These are phyloP conservation scores for Epinotia demarniana DNA, from an alignment of 2,888 invertebrate genomes.

Conservation along the genomic window DNA sequence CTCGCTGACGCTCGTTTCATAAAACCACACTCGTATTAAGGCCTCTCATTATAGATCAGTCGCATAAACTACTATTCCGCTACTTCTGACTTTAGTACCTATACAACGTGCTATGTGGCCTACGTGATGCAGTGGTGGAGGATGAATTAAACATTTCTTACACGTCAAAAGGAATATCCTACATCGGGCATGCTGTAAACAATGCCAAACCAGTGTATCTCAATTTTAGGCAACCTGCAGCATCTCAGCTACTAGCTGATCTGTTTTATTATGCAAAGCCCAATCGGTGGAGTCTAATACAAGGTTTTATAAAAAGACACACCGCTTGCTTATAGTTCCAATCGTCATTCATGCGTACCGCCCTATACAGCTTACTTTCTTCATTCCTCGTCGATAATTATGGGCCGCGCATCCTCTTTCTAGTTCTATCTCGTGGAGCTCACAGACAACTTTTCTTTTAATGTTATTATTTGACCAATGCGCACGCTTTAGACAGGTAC, in stretches of 20 bases:
- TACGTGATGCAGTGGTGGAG: background rate
- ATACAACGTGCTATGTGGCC: background rate
- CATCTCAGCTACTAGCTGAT: background rate
- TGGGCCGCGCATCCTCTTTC: background rate
- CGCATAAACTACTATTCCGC: too few species aligned
- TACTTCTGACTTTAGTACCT: background rate
- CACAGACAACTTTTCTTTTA: background rate
- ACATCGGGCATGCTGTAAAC: background rate
- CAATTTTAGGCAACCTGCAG: background rate
- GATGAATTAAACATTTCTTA: too few species aligned
- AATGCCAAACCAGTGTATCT: background rate
- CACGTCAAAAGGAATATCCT: background rate
- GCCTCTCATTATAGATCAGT: too few species aligned
- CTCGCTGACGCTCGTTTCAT: too few species aligned
- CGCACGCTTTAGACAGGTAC: slow-evolving; percentile 25
- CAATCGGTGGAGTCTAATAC: background rate
- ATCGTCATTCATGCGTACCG: background rate
- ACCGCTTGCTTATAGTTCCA: background rate
- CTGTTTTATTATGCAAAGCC: background rate
- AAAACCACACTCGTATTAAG: too few species aligned
- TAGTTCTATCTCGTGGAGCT: background rate
- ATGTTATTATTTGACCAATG: slow-evolving; percentile 20
- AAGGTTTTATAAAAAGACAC: background rate
- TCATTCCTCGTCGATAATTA: background rate
- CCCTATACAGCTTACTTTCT: background rate